Percentiles rank a stretch among this genome's conserved stretches.
phyloP scores from a whole-genome alignment of 2,797 vertebrate species.

The Aldrovandia affinis region DNA sequence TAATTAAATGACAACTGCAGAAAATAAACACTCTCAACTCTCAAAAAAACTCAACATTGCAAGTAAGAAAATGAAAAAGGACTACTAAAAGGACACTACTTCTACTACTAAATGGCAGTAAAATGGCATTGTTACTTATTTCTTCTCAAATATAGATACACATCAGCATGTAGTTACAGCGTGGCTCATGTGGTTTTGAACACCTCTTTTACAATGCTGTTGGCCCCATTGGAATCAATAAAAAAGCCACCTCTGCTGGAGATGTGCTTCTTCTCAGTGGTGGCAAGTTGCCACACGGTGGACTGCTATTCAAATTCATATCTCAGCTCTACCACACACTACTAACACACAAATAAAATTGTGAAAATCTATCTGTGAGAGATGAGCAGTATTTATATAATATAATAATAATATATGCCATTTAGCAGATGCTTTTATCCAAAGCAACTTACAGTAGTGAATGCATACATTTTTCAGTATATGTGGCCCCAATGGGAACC shows the following conservation, averaged over 20 bases:
- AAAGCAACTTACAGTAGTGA: too few species aligned
- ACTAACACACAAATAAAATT: not conserved
- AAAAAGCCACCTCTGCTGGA: conserved; percentile 4
- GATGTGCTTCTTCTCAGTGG: conserved; percentile 1
- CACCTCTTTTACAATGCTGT: not conserved
- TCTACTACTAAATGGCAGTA: too few species aligned
- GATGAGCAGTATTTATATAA: too few species aligned
- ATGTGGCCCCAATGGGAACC: too few species aligned
- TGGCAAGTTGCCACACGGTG: not conserved
- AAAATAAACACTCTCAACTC: not conserved
- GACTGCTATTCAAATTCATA: not conserved
- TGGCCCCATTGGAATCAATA: conserved; percentile 16
- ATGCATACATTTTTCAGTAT: too few species aligned
- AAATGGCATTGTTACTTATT: not conserved
- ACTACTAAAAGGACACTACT: too few species aligned
- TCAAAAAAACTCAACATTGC: not conserved
- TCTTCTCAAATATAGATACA: not conserved
- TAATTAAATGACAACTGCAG: not conserved
- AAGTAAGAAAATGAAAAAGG: too few species aligned
- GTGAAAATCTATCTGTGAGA: not conserved
- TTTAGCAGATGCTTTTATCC: too few species aligned
- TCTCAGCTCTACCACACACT: not conserved
- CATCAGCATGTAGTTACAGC: not conserved
- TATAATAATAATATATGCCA: too few species aligned
- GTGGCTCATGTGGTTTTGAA: not conserved